phyloP scores from a whole-genome alignment of 2,888 invertebrate species.

The Hydroisotoma schaefferi region DNA sequence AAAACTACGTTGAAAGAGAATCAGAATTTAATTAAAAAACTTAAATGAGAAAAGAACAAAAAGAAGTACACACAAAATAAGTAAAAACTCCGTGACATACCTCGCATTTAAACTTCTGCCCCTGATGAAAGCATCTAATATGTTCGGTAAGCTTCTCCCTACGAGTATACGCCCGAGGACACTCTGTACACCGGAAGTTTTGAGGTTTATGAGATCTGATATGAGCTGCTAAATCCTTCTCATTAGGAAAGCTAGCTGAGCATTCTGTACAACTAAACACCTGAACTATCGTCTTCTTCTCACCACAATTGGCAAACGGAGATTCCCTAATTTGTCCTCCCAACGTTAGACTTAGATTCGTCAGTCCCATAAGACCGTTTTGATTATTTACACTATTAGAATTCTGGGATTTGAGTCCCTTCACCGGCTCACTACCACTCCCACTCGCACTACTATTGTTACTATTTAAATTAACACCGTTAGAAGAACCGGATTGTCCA shows the following conservation, averaged over 20 bases:
- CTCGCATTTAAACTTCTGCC: slow-evolving; percentile 45
- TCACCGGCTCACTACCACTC: neutral
- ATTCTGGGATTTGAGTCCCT: neutral
- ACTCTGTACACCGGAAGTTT: slow-evolving; percentile 41
- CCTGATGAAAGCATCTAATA: slow-evolving; percentile 45
- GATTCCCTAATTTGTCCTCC: slow-evolving; percentile 11
- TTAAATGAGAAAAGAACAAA: too few species aligned
- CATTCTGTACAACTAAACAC: slow-evolving; percentile 24
- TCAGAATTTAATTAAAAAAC: too few species aligned
- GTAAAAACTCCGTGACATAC: too few species aligned
- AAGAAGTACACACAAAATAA: too few species aligned
- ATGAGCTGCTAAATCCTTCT: slow-evolving; percentile 39
- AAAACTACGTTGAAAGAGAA: too few species aligned
- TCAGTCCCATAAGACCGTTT: slow-evolving; percentile 12
- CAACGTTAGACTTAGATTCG: slow-evolving; percentile 14
- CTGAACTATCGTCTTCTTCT: neutral
- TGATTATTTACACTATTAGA: neutral
- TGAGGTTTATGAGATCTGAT: slow-evolving; percentile 40
- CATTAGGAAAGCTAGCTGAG: slow-evolving; percentile 33
- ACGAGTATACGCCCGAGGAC: slow-evolving; percentile 42
- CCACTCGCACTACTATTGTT: neutral
- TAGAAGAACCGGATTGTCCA: too few species aligned
- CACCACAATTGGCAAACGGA: slow-evolving; percentile 1
- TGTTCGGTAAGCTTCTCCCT: slow-evolving; percentile 45
- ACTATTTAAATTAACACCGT: too few species aligned